Percentiles rank a stretch among this genome's conserved stretches.
phyloP scores from a whole-genome alignment of 2,797 vertebrate genomes.

The Rhynchotus rufescens region DNA sequence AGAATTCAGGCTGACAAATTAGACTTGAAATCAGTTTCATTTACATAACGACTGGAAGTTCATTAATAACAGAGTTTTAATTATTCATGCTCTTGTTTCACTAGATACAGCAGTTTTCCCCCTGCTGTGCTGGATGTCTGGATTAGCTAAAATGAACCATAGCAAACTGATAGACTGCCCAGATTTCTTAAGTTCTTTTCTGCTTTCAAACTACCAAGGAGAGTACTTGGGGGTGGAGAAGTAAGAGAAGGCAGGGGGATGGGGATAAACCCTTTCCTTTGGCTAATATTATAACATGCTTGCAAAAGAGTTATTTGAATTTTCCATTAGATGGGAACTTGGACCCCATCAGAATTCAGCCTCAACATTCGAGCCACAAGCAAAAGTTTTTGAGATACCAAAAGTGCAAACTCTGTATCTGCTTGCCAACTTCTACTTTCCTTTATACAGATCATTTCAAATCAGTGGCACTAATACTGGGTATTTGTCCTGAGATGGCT shows the following conservation, averaged over 20 bases:
- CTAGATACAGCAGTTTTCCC: constrained; percentile 87
- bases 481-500: neutral
- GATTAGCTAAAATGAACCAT: constrained; percentile 85
- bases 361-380: constrained; percentile 4
- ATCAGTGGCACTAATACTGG: neutral
- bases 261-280: neutral
- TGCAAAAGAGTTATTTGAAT: neutral
- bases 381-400: neutral
- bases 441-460: neutral
- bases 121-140: constrained; percentile 86
- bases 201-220: constrained; percentile 62
- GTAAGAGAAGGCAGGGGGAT: neutral
- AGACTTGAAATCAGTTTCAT: constrained; percentile 90
- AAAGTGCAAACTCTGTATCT: neutral
- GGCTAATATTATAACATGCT: neutral
- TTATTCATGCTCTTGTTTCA: constrained; percentile 94
- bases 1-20: constrained; percentile 90
- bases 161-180: constrained; percentile 81
- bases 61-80: constrained; percentile 92
- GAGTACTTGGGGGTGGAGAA: constrained; percentile 11
- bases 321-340: neutral
- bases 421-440: neutral
- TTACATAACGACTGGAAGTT: constrained; percentile 92
- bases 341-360: neutral
- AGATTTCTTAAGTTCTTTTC: constrained; percentile 79